These are phyloP conservation scores for Perdix hodgsoniae DNA, from an alignment of 2,797 vertebrate genomes.

Conservation along the genomic window DNA sequence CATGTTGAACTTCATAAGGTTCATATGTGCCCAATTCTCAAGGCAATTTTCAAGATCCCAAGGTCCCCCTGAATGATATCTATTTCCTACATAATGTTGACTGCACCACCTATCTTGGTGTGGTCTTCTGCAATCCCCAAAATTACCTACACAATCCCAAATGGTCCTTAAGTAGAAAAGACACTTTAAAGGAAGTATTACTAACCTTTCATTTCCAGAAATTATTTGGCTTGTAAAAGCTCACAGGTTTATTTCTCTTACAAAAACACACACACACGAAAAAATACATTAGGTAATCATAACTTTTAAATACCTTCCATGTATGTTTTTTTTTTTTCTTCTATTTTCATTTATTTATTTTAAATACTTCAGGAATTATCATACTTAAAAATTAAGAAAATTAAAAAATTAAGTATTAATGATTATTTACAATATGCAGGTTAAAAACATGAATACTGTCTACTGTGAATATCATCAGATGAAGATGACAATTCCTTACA, in stretches of 20 bases:
- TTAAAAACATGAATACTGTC: background rate
- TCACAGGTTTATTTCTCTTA: background rate
- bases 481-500: background rate
- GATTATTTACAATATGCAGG: background rate
- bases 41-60: background rate
- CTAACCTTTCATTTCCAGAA: background rate
- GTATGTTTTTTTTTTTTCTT: no score
- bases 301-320: background rate
- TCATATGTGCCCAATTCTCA: background rate
- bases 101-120: background rate
- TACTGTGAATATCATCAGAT: background rate
- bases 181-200: background rate
- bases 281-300: background rate
- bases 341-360: background rate
- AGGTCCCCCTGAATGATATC: background rate
- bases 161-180: fast-evolving
- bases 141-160: background rate
- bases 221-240: background rate
- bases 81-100: background rate
- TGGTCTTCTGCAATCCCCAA: background rate
- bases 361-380: background rate
- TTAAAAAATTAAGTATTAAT: no score
- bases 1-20: background rate
- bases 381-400: background rate
- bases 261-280: fast-evolving